A percentile compares a stretch with the other conserved stretches of the same genome.
These are phyloP conservation scores for Notocelia uddmanniana DNA, from an alignment of 2,888 invertebrate genomes.

Conservation along the genomic window DNA sequence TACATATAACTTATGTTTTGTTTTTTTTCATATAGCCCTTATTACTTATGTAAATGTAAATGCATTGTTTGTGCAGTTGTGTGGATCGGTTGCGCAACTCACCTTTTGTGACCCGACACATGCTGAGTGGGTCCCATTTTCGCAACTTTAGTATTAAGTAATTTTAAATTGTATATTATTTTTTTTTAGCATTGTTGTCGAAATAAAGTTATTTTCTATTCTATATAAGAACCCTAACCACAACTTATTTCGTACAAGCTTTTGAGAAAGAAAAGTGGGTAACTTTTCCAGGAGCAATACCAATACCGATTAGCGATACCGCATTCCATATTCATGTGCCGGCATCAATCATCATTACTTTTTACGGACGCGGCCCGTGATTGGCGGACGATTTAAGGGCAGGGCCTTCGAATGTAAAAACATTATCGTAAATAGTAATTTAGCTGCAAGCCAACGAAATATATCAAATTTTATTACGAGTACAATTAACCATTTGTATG, in stretches of 20 bases:
- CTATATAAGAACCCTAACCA: neutral
- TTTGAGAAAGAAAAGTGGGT: slow-evolving; percentile 3
- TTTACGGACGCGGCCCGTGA: slow-evolving; percentile 36
- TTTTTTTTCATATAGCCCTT: no score
- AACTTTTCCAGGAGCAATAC: slow-evolving; percentile 8
- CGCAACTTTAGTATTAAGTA: no score
- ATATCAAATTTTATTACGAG: neutral
- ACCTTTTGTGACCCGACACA: no score
- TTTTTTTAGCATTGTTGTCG: no score
- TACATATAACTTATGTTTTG: no score
- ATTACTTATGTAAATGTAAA: no score
- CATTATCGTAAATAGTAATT: slow-evolving; percentile 28
- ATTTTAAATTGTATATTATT: no score
- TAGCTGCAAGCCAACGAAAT: neutral
- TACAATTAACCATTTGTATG: neutral
- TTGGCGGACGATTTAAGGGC: slow-evolving; percentile 22
- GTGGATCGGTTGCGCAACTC: no score
- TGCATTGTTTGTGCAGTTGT: no score
- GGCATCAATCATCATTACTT: slow-evolving; percentile 45
- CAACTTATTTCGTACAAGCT: neutral
- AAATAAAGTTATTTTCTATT: no score
- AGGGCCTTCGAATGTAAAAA: slow-evolving; percentile 24
- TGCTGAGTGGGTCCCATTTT: no score
- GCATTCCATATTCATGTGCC: slow-evolving; percentile 35
- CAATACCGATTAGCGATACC: slow-evolving; percentile 30